phyloP scores from a whole-genome alignment of 2,888 invertebrate species.

The Argyra leucocephala region DNA sequence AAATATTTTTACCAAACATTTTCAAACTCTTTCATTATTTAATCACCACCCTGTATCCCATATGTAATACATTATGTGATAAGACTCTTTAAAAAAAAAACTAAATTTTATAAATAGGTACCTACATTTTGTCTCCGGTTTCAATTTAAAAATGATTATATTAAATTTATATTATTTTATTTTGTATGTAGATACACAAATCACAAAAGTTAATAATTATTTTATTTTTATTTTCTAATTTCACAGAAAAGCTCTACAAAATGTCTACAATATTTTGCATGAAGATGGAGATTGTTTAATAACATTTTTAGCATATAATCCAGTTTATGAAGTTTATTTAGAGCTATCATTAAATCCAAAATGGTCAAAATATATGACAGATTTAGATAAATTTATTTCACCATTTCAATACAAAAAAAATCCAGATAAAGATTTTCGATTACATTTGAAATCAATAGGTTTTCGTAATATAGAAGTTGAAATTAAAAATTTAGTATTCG shows the following conservation, averaged over 20 bases:
- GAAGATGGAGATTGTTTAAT: slow-evolving; percentile 60
- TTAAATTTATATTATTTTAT: no score
- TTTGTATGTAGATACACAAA: no score
- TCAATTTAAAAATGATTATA: no score
- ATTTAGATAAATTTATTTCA: slow-evolving; percentile 56
- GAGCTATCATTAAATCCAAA: slow-evolving; percentile 48
- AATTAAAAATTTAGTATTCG: slow-evolving; percentile 49
- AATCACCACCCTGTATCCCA: no score
- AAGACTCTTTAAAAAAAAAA: no score
- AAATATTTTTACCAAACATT: no score
- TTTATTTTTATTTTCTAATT: slow-evolving; percentile 4
- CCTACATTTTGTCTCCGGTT: no score
- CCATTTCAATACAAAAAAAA: slow-evolving; percentile 56
- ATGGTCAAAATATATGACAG: slow-evolving; percentile 58
- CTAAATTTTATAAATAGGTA: no score
- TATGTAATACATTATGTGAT: no score
- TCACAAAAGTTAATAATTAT: no score
- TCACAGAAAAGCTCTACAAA: slow-evolving; percentile 53
- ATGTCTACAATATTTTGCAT: slow-evolving; percentile 56
- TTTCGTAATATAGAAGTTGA: slow-evolving; percentile 53
- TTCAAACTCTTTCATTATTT: no score
- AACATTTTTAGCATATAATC: slow-evolving; percentile 58
- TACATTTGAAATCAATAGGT: slow-evolving; percentile 50
- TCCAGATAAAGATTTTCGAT: slow-evolving; percentile 49
- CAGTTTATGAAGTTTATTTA: slow-evolving; percentile 59